A percentile compares a stretch with the other conserved stretches of the same genome.
Conservation (phyloP, 1,140 invertebrate genomes). For the Lasaia peninsularis region DNA sequence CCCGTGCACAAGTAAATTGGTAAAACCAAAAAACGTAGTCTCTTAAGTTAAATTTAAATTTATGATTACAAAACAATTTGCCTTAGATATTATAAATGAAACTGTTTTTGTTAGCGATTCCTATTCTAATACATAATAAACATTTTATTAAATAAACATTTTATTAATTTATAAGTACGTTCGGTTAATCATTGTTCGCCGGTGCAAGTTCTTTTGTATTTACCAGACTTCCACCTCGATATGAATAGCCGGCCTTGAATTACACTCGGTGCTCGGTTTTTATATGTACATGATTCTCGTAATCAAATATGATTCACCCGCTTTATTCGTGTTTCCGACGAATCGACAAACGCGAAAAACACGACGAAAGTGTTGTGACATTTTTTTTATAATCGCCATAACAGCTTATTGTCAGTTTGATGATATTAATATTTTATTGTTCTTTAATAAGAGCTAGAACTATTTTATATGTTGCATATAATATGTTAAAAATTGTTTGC, state of each 20-base stretch:
- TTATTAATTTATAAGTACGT: not conserved
- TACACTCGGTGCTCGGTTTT: not conserved
- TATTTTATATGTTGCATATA: too few species aligned
- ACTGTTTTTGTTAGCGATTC: not conserved
- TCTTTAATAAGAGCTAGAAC: too few species aligned
- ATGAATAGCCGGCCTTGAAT: conserved; percentile 21
- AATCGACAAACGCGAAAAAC: conserved; percentile 17
- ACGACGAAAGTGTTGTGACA: too few species aligned
- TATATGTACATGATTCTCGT: conserved; percentile 19
- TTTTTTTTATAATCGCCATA: too few species aligned
- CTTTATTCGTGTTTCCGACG: conserved; percentile 28
- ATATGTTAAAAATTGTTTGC: too few species aligned
- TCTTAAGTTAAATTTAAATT: too few species aligned
- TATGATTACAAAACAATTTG: not conserved
- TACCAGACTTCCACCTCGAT: conserved; percentile 18
- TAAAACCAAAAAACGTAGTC: too few species aligned
- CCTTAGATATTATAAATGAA: not conserved
- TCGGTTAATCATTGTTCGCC: conserved; percentile 8
- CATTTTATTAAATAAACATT: not conserved
- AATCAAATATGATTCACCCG: conserved; percentile 30
- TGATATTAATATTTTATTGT: too few species aligned
- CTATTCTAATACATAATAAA: not conserved
- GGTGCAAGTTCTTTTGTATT: conserved; percentile 6
- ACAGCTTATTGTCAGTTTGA: too few species aligned
- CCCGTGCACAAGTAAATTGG: too few species aligned